Conservation (phyloP, 2,888 invertebrate species). For the Chrysomela aeneicollis region DNA sequence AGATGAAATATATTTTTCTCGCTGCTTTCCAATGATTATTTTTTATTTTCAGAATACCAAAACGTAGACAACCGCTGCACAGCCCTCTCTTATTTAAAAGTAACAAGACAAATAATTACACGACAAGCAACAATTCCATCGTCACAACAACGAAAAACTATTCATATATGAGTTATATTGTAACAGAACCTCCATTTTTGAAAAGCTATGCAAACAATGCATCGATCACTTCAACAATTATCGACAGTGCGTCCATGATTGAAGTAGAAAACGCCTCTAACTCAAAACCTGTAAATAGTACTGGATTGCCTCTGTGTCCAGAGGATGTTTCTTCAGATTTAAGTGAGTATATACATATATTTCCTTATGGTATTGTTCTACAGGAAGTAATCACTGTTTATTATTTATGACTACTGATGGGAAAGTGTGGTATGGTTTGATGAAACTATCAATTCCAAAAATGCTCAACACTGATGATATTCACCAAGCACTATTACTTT, state of each 20-base stretch:
- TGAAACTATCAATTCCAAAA: too few species aligned
- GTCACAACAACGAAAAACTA: slow-evolving; percentile 29
- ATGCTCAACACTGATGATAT: too few species aligned
- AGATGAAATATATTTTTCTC: too few species aligned
- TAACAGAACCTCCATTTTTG: slow-evolving; percentile 43
- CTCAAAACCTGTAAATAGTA: slow-evolving; percentile 34
- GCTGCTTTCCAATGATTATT: too few species aligned
- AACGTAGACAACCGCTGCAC: slow-evolving; percentile 31
- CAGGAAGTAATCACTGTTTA: too few species aligned
- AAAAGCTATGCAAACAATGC: slow-evolving; percentile 32
- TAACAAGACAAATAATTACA: slow-evolving; percentile 33
- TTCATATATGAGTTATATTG: slow-evolving; percentile 39
- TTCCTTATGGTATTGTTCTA: slow-evolving; percentile 4
- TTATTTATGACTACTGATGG: too few species aligned
- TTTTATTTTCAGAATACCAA: slow-evolving; percentile 27
- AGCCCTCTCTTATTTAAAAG: slow-evolving; percentile 46
- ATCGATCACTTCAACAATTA: slow-evolving; percentile 24
- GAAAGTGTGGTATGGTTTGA: too few species aligned
- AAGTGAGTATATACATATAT: slow-evolving; percentile 62
- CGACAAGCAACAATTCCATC: slow-evolving; percentile 25
- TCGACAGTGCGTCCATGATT: slow-evolving; percentile 34
- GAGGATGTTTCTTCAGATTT: slow-evolving; percentile 69
- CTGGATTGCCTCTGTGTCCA: slow-evolving; percentile 65
- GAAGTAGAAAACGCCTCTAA: slow-evolving; percentile 36
- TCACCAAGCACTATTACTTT: too few species aligned